These are phyloP conservation scores for Sisyra terminalis DNA, from an alignment of 2,888 invertebrate genomes.

Conservation along the genomic window DNA sequence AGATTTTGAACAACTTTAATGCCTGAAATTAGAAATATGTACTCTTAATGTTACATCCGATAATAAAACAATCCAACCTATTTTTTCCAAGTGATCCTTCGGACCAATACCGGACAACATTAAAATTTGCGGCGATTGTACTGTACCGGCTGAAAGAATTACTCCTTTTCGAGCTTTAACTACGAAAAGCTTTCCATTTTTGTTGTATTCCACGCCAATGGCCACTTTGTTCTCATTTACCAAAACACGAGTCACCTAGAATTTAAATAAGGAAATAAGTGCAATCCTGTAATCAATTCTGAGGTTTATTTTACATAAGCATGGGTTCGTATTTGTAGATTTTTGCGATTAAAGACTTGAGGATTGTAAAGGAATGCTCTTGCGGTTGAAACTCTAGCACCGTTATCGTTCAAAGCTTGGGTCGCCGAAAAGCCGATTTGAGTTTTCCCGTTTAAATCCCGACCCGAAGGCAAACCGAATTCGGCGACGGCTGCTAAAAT, in stretches of 20 bases:
- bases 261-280: no score
- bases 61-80: conserved; percentile 1
- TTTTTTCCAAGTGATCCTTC: conserved; percentile 1
- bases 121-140: conserved; percentile 4
- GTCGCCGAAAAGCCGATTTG: conserved; percentile 10
- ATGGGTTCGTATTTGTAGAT: conserved; percentile 4
- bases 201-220: conserved; percentile 3
- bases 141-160: conserved; percentile 4
- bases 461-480: conserved; percentile 13
- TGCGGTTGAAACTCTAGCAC: conserved; percentile 8
- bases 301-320: conserved; percentile 6
- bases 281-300: no score
- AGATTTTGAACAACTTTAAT: conserved; percentile 21
- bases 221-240: background rate
- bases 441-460: conserved; percentile 12
- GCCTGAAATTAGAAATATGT: conserved; percentile 10
- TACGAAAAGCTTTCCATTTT: background rate
- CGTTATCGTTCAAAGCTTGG: conserved; percentile 9
- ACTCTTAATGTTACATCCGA: no score
- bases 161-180: conserved; percentile 4
- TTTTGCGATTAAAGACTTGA: background rate
- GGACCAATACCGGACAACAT: conserved; percentile 1
- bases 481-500: conserved; percentile 12
- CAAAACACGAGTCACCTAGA: background rate
- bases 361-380: conserved; percentile 8